Conservation (phyloP, 2,888 invertebrate genomes). For the Gastrophysa polygoni region DNA sequence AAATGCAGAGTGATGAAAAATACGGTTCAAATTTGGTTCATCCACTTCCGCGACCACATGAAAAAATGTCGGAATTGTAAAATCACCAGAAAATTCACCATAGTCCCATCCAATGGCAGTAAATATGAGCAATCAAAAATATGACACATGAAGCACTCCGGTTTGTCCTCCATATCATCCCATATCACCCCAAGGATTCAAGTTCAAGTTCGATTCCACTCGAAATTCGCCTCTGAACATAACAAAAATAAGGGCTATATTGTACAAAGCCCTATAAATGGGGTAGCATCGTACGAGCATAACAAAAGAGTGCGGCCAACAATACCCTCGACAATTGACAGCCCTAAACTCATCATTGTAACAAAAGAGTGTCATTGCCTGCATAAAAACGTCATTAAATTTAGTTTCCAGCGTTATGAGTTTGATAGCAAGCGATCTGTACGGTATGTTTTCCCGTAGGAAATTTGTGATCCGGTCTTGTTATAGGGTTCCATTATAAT, state of each 20-base stretch:
- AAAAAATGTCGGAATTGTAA: too few relatives aligned
- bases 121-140: conserved; percentile 38
- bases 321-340: conserved; percentile 56
- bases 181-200: conserved; percentile 35
- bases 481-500: neutral
- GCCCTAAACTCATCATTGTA: conserved; percentile 59
- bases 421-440: conserved; percentile 50
- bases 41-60: too few relatives aligned
- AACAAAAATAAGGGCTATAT: conserved; percentile 31
- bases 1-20: too few relatives aligned
- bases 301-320: conserved; percentile 41
- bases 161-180: conserved; percentile 22
- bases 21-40: too few relatives aligned
- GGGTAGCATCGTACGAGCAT: conserved; percentile 30
- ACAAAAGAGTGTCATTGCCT: conserved; percentile 60
- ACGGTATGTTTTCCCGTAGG: conserved; percentile 43
- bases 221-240: conserved; percentile 33
- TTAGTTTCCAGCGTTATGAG: conserved; percentile 52
- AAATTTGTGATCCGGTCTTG: conserved; percentile 15
- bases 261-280: neutral
- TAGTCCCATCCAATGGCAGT: conserved; percentile 31
- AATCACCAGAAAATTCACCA: conserved; percentile 26
- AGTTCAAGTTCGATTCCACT: conserved; percentile 25
- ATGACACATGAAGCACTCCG: conserved; percentile 34
- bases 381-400: conserved; percentile 61